phyloP scores from a whole-genome alignment of 2,113 vertebrate species.

The Takifugu flavidus region DNA sequence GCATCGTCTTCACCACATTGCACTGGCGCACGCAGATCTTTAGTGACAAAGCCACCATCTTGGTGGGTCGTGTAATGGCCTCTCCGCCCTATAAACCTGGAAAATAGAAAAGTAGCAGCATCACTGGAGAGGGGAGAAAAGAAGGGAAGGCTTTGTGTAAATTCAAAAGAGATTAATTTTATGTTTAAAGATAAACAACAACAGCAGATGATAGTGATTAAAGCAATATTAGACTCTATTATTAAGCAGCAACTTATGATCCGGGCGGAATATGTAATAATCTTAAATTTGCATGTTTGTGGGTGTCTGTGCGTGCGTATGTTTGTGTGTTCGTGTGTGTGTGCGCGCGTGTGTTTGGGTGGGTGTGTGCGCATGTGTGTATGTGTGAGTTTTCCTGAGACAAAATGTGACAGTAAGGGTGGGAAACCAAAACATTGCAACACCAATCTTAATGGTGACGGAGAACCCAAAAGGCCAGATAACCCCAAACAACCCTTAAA shows the following conservation, averaged over 20 bases:
- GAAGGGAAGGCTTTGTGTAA: too few species aligned
- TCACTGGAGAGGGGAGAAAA: background rate
- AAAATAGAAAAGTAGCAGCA: conserved; percentile 17
- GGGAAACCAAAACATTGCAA: too few species aligned
- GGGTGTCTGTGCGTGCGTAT: too few species aligned
- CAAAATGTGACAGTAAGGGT: background rate
- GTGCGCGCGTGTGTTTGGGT: background rate
- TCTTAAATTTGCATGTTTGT: too few species aligned
- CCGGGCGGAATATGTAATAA: too few species aligned
- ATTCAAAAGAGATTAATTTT: too few species aligned
- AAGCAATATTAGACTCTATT: background rate
- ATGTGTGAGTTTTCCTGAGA: background rate
- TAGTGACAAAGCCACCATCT: conserved; percentile 94
- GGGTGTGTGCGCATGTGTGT: too few species aligned
- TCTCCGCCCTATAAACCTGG: conserved; percentile 58
- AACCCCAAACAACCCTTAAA: too few species aligned
- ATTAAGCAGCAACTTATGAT: too few species aligned
- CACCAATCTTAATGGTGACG: too few species aligned
- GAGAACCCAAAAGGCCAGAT: too few species aligned
- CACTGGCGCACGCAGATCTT: conserved; percentile 99
- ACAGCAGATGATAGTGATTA: background rate
- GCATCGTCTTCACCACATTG: conserved; percentile 99
- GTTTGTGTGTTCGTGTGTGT: background rate
- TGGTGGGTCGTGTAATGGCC: conserved; percentile 51
- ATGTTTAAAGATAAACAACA: background rate